Evolutionary conservation across 2,888 invertebrate genomes (phyloP).

Genomic region (Pterobdella sp.): DNA sequence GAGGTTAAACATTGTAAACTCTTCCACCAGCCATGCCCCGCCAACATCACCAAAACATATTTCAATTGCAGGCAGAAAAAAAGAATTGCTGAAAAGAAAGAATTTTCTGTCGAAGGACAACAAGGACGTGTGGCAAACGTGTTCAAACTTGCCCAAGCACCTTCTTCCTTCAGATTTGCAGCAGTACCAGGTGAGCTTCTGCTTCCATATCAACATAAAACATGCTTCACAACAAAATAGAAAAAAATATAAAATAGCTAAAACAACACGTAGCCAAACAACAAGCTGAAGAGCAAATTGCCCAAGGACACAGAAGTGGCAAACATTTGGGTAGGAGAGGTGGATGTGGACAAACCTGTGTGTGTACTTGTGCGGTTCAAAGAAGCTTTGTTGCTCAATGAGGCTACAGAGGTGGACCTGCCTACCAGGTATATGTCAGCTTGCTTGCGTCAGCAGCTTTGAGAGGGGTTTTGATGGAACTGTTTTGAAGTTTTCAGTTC

Average conservation of each 20-base stretch:
- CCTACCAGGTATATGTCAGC: too few relatives aligned
- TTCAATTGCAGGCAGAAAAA: background rate
- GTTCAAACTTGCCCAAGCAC: slow-evolving; percentile 35
- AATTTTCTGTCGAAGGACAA: slow-evolving; percentile 27
- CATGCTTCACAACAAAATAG: background rate
- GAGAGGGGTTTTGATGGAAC: too few relatives aligned
- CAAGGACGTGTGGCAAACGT: slow-evolving; percentile 30
- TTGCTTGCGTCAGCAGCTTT: too few relatives aligned
- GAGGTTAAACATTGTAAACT: too few relatives aligned
- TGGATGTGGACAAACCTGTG: slow-evolving; percentile 34
- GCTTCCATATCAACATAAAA: background rate
- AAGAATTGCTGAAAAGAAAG: slow-evolving; percentile 13
- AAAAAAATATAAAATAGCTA: background rate
- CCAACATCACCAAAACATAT: too few relatives aligned
- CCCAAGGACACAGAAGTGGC: slow-evolving; percentile 92
- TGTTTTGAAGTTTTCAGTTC: too few relatives aligned
- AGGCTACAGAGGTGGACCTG: slow-evolving; percentile 36
- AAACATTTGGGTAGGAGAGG: slow-evolving; percentile 89
- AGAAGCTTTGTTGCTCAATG: slow-evolving; percentile 32
- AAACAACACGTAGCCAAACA: slow-evolving; percentile 34
- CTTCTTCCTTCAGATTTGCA: slow-evolving; percentile 33
- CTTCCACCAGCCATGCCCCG: too few relatives aligned
- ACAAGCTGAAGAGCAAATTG: slow-evolving; percentile 64
- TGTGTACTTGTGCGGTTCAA: slow-evolving; percentile 33
- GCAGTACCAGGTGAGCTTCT: slow-evolving; percentile 34